These are phyloP conservation scores for Acronicta alni DNA, from an alignment of 2,888 invertebrate species.

Conservation along the genomic window DNA sequence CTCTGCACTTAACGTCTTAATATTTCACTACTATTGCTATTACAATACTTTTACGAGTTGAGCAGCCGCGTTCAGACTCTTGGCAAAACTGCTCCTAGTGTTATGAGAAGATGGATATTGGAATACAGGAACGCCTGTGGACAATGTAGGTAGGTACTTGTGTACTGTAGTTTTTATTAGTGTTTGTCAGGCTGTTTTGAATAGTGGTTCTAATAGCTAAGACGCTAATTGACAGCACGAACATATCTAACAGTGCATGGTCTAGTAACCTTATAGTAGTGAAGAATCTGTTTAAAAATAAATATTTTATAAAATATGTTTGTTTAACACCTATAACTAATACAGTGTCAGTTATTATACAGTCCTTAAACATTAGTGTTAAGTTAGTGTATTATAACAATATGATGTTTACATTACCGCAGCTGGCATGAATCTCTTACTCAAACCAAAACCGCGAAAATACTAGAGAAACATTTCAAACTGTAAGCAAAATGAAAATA, in stretches of 20 bases:
- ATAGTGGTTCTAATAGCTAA: conserved; percentile 1
- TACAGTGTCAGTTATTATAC: not conserved
- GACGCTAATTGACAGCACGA: conserved; percentile 6
- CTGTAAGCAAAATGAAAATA: conserved; percentile 65
- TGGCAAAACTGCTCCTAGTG: conserved; percentile 17
- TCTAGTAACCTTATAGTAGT: not conserved
- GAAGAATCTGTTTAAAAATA: no score
- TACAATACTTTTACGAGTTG: conserved; percentile 57
- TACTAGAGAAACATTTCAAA: conserved; percentile 63
- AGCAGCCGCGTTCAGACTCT: conserved; percentile 47
- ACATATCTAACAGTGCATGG: not conserved
- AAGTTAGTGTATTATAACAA: not conserved
- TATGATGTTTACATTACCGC: not conserved
- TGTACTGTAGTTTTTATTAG: conserved; percentile 1
- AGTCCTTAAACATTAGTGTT: not conserved
- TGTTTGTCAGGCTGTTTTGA: conserved; percentile 1
- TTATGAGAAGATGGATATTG: conserved; percentile 1
- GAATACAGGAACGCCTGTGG: not conserved
- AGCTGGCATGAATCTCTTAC: not conserved
- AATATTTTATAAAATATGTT: no score
- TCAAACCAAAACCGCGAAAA: conserved; percentile 12
- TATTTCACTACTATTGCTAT: conserved; percentile 63
- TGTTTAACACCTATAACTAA: not conserved
- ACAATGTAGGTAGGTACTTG: not conserved
- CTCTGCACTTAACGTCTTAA: conserved; percentile 61